These are phyloP conservation scores for Megalurothrips usitatus DNA, from an alignment of 2,888 invertebrate genomes.

Conservation along the genomic window DNA sequence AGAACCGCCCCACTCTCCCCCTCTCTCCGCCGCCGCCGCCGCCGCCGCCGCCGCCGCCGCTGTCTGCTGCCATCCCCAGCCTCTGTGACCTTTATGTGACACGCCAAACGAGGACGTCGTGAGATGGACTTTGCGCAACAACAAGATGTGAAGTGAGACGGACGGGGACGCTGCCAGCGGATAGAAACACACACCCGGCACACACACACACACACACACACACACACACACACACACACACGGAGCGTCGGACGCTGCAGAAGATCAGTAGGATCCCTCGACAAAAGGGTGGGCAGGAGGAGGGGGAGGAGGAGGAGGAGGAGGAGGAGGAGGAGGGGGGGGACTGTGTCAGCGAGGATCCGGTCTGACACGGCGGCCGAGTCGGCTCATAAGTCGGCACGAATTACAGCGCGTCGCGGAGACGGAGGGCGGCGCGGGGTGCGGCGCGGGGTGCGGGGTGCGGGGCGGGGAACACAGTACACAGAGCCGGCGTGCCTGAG, in stretches of 20 bases:
- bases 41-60: too few species aligned
- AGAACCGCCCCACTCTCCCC: too few species aligned
- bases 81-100: too few species aligned
- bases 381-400: constrained; percentile 9
- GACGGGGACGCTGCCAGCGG: too few species aligned
- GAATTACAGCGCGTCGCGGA: not conserved
- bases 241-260: not conserved
- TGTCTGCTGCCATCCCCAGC: too few species aligned
- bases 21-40: too few species aligned
- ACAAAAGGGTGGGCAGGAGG: not conserved
- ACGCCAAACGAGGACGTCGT: too few species aligned
- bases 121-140: too few species aligned
- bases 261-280: too few species aligned
- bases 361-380: constrained; percentile 9
- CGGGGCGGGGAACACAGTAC: not conserved
- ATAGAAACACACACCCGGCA: too few species aligned
- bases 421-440: not conserved
- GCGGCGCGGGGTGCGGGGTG: not conserved
- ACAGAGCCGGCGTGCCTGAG: not conserved
- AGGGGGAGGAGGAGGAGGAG: not conserved
- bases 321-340: not conserved
- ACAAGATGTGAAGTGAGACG: too few species aligned
- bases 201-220: not conserved
- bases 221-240: constrained; percentile 1
- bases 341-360: not conserved